Conservation (phyloP, 2,113 vertebrate genomes). For the Conger conger region DNA sequence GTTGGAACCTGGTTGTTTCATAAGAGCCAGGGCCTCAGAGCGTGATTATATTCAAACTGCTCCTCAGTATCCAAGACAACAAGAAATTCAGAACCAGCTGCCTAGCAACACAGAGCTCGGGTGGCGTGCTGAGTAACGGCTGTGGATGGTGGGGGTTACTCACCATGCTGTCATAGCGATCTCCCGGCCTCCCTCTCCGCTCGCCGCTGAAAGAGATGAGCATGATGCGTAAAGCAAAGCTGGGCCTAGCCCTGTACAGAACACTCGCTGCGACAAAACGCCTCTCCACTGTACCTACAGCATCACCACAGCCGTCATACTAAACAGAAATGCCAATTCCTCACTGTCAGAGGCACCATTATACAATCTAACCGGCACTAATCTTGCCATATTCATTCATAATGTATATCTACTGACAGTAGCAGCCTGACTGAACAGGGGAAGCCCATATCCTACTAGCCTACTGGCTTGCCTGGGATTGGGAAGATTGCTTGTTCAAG, state of each 20-base stretch:
- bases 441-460: no score
- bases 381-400: not conserved
- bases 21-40: not conserved
- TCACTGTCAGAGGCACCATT: no score
- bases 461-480: no score
- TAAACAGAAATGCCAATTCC: no score
- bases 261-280: no score
- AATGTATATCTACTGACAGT: not conserved
- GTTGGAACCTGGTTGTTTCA: no score
- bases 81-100: constrained; percentile 60
- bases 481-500: no score
- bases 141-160: constrained; percentile 36
- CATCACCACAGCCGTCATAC: no score
- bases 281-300: no score
- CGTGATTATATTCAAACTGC: constrained; percentile 53
- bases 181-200: constrained; percentile 84
- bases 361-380: no score
- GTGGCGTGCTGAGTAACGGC: not conserved
- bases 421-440: not conserved
- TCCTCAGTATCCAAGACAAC: constrained; percentile 72
- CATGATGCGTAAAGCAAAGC: not conserved
- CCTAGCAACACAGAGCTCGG: constrained; percentile 67
- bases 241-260: no score
- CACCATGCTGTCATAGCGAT: constrained; percentile 95
- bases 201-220: constrained; percentile 65